Evolutionary conservation across 2,113 vertebrate species (phyloP).

Genomic region (Rhinoderma darwinii): DNA sequence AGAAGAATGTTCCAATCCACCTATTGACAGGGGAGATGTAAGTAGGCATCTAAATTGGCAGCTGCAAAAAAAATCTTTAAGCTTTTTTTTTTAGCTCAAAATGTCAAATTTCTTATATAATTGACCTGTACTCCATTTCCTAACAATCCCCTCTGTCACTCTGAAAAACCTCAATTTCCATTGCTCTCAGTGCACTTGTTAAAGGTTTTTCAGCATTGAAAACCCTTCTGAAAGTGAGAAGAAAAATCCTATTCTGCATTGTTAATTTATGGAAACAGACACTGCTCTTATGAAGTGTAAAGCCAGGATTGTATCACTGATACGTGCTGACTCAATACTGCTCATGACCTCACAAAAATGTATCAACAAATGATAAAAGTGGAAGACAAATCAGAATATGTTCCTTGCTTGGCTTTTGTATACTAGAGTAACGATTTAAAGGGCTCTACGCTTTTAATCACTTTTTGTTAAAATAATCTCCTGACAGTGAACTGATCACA

Average conservation of each 20-base stretch:
- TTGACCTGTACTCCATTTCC: slow-evolving; percentile 33
- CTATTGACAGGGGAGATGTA: slow-evolving; percentile 24
- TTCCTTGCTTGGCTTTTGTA: neutral
- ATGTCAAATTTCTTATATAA: slow-evolving; percentile 37
- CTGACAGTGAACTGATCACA: too few species aligned
- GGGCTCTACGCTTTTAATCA: too few species aligned
- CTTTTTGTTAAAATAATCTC: too few species aligned
- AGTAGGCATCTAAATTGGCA: slow-evolving; percentile 22
- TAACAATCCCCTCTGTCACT: slow-evolving; percentile 42
- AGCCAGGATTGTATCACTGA: neutral
- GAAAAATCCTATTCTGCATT: slow-evolving; percentile 27
- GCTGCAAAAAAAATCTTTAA: neutral
- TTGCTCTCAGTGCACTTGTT: slow-evolving; percentile 18
- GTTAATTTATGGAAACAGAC: slow-evolving; percentile 42
- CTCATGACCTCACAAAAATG: neutral
- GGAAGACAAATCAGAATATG: neutral
- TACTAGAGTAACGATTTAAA: too few species aligned
- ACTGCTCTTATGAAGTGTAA: slow-evolving; percentile 13
- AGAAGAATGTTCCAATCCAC: neutral
- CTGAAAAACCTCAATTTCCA: neutral
- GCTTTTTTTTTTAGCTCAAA: slow-evolving; percentile 31
- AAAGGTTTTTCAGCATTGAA: slow-evolving; percentile 34
- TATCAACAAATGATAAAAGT: neutral
- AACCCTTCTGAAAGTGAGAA: slow-evolving; percentile 28
- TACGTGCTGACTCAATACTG: neutral